Conservation (phyloP, 2,797 vertebrate species). For the Cirrhinus mrigala region DNA sequence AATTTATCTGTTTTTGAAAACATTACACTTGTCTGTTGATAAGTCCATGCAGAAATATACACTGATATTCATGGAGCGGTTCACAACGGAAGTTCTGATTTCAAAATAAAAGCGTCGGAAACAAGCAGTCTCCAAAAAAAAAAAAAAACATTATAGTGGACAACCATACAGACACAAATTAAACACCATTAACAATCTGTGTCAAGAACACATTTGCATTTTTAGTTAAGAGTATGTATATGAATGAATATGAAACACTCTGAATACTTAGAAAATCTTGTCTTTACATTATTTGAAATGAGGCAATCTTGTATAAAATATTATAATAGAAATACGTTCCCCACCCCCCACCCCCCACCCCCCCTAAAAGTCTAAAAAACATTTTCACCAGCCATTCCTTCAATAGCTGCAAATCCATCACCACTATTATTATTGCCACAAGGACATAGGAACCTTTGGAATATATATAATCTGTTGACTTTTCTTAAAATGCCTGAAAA, state of each 20-base stretch:
- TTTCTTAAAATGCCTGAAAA: conserved; percentile 21
- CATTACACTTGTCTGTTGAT: neutral
- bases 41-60: neutral
- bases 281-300: neutral
- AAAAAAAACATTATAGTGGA: neutral
- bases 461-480: conserved; percentile 26
- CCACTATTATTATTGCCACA: neutral
- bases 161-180: neutral
- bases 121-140: neutral
- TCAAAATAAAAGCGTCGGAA: conserved; percentile 42
- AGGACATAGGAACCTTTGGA: neutral
- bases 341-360: no score
- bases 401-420: neutral
- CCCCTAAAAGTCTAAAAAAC: neutral
- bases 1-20: neutral
- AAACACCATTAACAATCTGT: neutral
- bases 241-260: neutral
- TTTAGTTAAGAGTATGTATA: neutral
- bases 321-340: neutral
- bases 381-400: neutral
- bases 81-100: conserved; percentile 21
- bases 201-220: neutral
- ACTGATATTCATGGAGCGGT: neutral
- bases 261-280: neutral
- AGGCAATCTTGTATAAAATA: neutral